Evolutionary conservation across 2,113 vertebrate species (phyloP).

Genomic region (Glaucidium brasilianum): DNA sequence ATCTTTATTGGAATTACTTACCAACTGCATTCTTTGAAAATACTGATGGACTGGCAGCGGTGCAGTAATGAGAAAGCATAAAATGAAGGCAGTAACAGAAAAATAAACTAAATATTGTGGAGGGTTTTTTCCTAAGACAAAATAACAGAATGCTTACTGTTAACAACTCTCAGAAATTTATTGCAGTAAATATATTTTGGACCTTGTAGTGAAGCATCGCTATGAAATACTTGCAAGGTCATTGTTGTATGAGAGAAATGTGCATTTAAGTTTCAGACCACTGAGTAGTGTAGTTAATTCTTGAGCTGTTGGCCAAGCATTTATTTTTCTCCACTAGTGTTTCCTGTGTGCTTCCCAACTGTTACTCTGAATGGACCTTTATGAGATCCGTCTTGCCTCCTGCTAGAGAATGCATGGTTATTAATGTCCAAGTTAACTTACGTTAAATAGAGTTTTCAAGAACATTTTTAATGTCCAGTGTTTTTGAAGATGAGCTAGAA

Average conservation of each 20-base stretch:
- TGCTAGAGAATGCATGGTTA: accelerated
- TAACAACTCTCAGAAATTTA: background rate
- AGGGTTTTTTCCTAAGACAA: background rate
- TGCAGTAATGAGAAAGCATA: background rate
- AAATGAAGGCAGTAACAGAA: background rate
- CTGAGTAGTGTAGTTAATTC: background rate
- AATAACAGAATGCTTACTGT: background rate
- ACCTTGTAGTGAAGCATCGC: background rate
- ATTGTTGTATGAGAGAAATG: background rate
- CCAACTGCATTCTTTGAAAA: background rate
- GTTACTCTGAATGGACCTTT: background rate
- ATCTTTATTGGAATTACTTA: background rate
- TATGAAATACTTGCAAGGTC: background rate
- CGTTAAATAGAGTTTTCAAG: background rate
- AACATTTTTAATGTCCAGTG: background rate
- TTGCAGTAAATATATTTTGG: background rate
- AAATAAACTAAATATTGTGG: background rate
- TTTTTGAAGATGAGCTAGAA: background rate
- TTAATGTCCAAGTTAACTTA: background rate
- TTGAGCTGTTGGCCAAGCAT: background rate
- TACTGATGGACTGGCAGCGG: background rate
- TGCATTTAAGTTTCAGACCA: background rate
- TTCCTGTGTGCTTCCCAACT: background rate
- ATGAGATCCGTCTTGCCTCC: background rate
- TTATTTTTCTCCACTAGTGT: background rate